Evolutionary conservation across 2,113 vertebrate genomes (phyloP).

Genomic region (Caranx ignobilis): DNA sequence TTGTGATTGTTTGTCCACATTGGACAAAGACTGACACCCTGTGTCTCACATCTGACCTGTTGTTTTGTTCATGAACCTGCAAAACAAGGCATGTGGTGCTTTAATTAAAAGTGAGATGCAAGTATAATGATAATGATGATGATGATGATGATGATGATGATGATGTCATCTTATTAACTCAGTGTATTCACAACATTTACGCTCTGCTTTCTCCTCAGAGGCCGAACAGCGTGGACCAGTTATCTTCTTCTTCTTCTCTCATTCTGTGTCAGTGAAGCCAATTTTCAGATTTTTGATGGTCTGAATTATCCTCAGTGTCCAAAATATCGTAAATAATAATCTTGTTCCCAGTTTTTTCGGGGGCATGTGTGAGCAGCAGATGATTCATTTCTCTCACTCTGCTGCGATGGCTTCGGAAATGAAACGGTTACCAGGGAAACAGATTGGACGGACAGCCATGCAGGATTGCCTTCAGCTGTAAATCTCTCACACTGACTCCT

Average conservation of each 20-base stretch:
- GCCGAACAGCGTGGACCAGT: background rate
- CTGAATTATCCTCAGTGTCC: background rate
- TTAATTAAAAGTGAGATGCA: constrained; percentile 15
- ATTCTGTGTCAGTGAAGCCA: background rate
- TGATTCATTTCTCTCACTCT: constrained; percentile 30
- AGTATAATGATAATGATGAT: background rate
- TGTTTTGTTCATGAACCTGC: no score
- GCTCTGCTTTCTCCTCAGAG: background rate
- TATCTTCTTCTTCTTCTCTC: background rate
- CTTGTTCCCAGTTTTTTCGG: constrained; percentile 18
- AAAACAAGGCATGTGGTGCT: background rate
- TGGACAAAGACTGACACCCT: no score
- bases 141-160: background rate
- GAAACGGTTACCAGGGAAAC: constrained; percentile 78
- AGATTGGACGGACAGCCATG: constrained; percentile 61
- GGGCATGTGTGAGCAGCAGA: background rate
- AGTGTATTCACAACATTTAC: background rate
- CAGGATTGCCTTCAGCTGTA: constrained; percentile 64
- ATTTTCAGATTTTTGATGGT: background rate
- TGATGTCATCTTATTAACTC: constrained; percentile 6
- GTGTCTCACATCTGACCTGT: no score
- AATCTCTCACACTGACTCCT: constrained; percentile 47
- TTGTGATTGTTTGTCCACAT: no score
- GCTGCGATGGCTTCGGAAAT: constrained; percentile 23
- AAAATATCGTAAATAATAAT: constrained; percentile 12